A percentile compares a stretch with the other conserved stretches of the same genome.
Conservation (phyloP, 1,140 invertebrate species). For the Pachypeltis micranthus region DNA sequence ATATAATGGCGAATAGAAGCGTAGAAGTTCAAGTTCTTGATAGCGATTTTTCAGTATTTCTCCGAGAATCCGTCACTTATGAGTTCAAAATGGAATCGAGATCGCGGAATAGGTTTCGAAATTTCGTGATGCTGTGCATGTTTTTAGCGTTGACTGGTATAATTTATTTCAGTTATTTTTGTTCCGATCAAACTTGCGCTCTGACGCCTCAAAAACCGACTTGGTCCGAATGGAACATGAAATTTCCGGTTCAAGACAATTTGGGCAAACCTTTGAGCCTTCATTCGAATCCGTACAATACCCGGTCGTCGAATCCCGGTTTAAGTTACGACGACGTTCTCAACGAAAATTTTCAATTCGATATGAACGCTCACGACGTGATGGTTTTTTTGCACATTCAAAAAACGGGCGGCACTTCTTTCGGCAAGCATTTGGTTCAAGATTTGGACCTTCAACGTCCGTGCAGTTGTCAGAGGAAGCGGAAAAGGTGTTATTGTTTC, state of each 20-base stretch:
- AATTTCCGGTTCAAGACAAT: constrained; percentile 38
- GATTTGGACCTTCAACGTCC: constrained; percentile 81
- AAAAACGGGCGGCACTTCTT: constrained; percentile 86
- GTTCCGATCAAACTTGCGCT: constrained; percentile 72
- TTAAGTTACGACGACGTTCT: constrained; percentile 65
- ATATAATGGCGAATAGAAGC: constrained; percentile 43
- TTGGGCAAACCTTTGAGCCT: constrained; percentile 42
- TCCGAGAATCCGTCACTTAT: constrained; percentile 52
- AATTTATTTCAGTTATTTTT: constrained; percentile 76
- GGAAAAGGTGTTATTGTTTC: constrained; percentile 85
- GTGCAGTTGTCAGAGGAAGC: constrained; percentile 71
- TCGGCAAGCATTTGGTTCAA: constrained; percentile 86
- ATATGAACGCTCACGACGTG: constrained; percentile 84
- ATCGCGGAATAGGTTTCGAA: constrained; percentile 48
- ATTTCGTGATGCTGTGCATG: constrained; percentile 63
- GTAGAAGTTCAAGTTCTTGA: constrained; percentile 59
- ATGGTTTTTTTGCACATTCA: constrained; percentile 98
- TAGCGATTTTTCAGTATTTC: constrained; percentile 56
- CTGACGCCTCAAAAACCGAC: constrained; percentile 41
- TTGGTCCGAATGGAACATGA: constrained; percentile 33
- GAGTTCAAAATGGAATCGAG: constrained; percentile 66
- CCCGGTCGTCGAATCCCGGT: constrained; percentile 37
- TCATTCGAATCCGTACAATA: constrained; percentile 34
- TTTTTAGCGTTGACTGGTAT: constrained; percentile 66
- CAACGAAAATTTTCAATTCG: constrained; percentile 74